Conservation (phyloP, 53 echinoderm and acorn worm genomes). For the Paracentrotus lividus region DNA sequence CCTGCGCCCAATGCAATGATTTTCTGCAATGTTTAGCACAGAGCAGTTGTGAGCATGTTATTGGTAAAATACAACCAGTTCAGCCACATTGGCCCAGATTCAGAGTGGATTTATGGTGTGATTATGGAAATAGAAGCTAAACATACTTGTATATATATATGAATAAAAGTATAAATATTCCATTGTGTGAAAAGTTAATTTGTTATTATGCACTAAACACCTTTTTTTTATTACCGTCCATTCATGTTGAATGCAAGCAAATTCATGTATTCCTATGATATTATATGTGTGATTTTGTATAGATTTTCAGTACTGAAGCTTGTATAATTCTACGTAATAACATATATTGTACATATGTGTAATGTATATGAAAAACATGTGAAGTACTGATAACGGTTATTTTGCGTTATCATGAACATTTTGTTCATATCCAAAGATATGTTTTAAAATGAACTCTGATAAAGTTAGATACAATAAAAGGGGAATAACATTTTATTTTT, state of each 20-base stretch:
- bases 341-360: not conserved
- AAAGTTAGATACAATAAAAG: not conserved
- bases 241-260: not conserved
- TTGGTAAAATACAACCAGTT: too few species aligned
- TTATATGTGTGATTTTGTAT: slow-evolving; percentile 7
- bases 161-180: not conserved
- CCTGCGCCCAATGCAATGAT: too few species aligned
- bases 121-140: too few species aligned
- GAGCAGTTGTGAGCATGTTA: too few species aligned
- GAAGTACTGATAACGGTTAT: not conserved
- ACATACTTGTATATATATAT: too few species aligned
- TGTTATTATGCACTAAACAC: not conserved
- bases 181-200: not conserved
- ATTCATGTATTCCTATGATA: slow-evolving; percentile 25
- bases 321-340: not conserved
- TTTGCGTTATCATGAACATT: not conserved
- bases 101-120: too few species aligned
- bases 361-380: not conserved
- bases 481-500: too few species aligned
- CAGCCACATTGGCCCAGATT: too few species aligned
- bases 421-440: not conserved
- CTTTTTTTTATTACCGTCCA: slow-evolving; percentile 21
- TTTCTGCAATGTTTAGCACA: too few species aligned
- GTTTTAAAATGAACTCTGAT: not conserved
- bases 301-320: not conserved